Base-by-base conservation (phyloP, 30 jellyfish, hydroid and myxozoan species). In the Turritopsis dohrnii region DNA sequence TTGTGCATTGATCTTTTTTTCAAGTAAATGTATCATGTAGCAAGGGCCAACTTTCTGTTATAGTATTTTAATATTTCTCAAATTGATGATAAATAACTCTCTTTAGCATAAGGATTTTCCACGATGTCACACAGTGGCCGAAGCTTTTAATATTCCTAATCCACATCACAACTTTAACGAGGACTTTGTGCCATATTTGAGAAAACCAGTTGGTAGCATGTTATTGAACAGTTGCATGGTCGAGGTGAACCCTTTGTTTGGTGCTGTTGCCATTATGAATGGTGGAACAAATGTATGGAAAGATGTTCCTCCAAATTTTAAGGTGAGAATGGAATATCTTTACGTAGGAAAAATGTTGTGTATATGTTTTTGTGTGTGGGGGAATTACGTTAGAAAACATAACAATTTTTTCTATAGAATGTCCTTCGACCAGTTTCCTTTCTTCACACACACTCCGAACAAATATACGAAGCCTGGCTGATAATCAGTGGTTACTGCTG, bases 271-370 rank as follows among this genome's bases (percentile, higher is more conserved):
- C 19, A 30, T 29, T 18, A 24, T 26, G 1, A 29, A 74, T 16
- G 21, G 41, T 9, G 19, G 71, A 24, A 0, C 24, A 8, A 13
- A 7, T 26, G 65, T 16, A 74, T 74, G 83, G 83, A 74, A 30
- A 74, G 26, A 22, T 23, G 83, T 89, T 30, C 96, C 96, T 1
- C 89, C 85, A 52, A 89, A 81, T 72, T 79, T 89, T 52, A 85
- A 88, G 91, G 96, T 89, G 65, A 52, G 89, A 83, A 0, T 0
- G 19, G 1, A 41, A 7, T 28, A 21, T 13, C 13, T 41, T 41
- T 13, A 41, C 13, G 60, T 5, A 41, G 5, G 13, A 41, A 41
- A 3, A 41, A 5, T 41, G 60, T 41, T 41, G n/a, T n/a, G n/a
- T n/a, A n/a, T n/a, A 41, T 41, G 5, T 41, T 41, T 41, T 41